phyloP scores from a whole-genome alignment of 2,113 vertebrate species.

The Cyanoliseus patagonus region DNA sequence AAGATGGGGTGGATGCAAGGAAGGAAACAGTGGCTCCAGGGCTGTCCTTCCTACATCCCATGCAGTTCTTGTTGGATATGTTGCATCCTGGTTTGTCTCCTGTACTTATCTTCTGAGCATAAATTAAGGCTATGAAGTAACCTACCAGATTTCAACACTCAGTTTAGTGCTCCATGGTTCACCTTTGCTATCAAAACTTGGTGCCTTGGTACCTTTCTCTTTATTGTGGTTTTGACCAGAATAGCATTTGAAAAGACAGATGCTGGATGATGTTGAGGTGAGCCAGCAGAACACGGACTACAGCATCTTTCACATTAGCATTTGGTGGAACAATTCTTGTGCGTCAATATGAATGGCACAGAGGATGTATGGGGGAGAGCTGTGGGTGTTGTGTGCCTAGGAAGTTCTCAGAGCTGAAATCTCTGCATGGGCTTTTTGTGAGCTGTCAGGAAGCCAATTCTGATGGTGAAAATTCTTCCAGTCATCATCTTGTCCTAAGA shows the following conservation, averaged over 20 bases:
- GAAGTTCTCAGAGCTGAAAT: neutral
- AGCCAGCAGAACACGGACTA: neutral
- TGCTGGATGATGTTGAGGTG: neutral
- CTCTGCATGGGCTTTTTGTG: fast-evolving
- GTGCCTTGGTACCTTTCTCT: neutral
- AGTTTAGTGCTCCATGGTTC: neutral
- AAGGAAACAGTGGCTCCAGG: neutral
- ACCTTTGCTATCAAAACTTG: neutral
- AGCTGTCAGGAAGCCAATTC: neutral
- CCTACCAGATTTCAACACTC: neutral
- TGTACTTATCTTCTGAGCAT: neutral
- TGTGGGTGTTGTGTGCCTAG: neutral
- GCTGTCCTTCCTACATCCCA: neutral
- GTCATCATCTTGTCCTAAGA: neutral
- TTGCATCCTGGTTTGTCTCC: neutral
- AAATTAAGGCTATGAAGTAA: neutral
- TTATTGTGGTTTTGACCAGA: neutral
- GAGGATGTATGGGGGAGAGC: neutral
- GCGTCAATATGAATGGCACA: neutral
- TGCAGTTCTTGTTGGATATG: neutral
- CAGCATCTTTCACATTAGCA: neutral
- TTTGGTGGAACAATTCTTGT: neutral
- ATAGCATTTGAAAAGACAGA: neutral
- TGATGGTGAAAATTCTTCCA: neutral
- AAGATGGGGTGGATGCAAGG: neutral